Evolutionary conservation across 2,888 invertebrate genomes (phyloP).

Genomic region (Drosophila affinis): DNA sequence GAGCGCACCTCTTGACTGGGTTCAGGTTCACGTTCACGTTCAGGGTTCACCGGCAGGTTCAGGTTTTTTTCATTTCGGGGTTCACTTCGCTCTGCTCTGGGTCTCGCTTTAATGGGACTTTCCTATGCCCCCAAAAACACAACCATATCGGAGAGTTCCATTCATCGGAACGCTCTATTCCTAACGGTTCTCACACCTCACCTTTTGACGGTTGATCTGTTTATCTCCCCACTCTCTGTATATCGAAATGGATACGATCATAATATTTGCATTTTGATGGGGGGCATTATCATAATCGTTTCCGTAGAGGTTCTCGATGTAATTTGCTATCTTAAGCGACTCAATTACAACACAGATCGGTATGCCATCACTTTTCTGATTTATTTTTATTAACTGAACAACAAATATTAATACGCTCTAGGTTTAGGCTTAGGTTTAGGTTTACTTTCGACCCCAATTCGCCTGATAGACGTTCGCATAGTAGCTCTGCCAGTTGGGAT

Average conservation of each 20-base stretch:
- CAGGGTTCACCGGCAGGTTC: slow-evolving; percentile 32
- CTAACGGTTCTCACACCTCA: slow-evolving; percentile 62
- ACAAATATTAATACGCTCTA: neutral
- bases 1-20: slow-evolving; percentile 13
- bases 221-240: neutral
- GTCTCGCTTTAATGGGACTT: slow-evolving; percentile 3
- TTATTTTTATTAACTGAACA: slow-evolving; percentile 17
- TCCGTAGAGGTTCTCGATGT: slow-evolving; percentile 6
- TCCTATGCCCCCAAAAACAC: slow-evolving; percentile 11
- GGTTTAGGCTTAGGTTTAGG: too few species aligned
- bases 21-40: slow-evolving; percentile 41
- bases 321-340: slow-evolving; percentile 33
- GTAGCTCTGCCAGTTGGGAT: slow-evolving; percentile 63
- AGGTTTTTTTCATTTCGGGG: slow-evolving; percentile 12
- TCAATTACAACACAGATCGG: neutral
- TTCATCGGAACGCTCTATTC: slow-evolving; percentile 15
- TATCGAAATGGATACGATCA: slow-evolving; percentile 48
- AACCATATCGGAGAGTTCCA: slow-evolving; percentile 33
- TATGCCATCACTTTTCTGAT: slow-evolving; percentile 6
- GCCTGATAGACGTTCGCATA: slow-evolving; percentile 59
- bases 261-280: slow-evolving; percentile 57
- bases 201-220: slow-evolving; percentile 15
- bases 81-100: slow-evolving; percentile 23
- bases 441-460: slow-evolving; percentile 62
- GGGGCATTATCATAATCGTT: slow-evolving; percentile 12